Evolutionary conservation across 2,113 vertebrate genomes (phyloP), one percentile per base, ranked within the genome.

Genomic region (Melospiza melodia): DNA sequence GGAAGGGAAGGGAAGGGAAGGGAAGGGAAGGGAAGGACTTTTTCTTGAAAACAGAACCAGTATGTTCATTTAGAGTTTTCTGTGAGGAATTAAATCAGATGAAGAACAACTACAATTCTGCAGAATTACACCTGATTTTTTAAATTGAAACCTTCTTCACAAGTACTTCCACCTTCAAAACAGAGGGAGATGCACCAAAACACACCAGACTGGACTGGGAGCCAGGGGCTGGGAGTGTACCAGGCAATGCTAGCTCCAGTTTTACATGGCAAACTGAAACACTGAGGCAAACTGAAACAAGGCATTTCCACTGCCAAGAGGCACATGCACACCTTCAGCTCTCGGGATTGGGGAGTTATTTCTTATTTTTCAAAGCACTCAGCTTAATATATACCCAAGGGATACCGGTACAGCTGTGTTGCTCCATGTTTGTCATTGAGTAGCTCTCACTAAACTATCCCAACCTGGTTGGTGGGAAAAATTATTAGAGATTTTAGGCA

Each of bases 281-380:
- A 28, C 33, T 15, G 28, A 52, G 33, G 25, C 35, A 35, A 35
- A 35, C 35, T 35, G 35, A 35, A 30, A 59, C 11, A 35, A 41
- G 31, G 43, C 3, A 5, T 15, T 66, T 83, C 41, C 30, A 22
- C 27, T 22, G 10, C 31, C 30, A 15, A 0, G 1, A 66, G 49
- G 63, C 33, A 80, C 37, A 44, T 4, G 59, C 39, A 66, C 8
- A 44, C 8, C 31, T 75, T 51, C 21, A 68, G 37, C 37, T 33
- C 33, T 73, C 2, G 0, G 61, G n/a, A 87, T 46, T 1, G 0
- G 39, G 33, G 24, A 12, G 2, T 55, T 48, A 5, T 7, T 44
- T 48, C 65, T 55, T 48, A 5, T 7, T 44, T 48, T 69, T 48
- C 39, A 59, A 76, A 87, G 68, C 46, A 30, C 18, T 52, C 55